These are phyloP conservation scores for Slavum lentiscoides DNA, from an alignment of 2,888 invertebrate species.

Conservation along the genomic window DNA sequence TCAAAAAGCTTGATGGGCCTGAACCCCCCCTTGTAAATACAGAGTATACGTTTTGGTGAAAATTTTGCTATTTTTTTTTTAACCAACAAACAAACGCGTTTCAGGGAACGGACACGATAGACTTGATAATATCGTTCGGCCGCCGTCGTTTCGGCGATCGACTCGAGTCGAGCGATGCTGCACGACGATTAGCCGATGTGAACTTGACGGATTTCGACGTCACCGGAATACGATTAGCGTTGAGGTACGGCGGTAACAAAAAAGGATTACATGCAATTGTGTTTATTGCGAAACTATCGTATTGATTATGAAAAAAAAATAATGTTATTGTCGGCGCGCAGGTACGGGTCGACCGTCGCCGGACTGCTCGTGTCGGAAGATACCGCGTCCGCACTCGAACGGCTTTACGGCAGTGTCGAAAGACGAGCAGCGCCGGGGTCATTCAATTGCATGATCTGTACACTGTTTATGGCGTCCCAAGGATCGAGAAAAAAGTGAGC, in stretches of 20 bases:
- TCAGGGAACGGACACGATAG: conserved; percentile 29
- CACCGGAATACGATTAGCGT: conserved; percentile 32
- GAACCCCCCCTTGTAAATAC: no score
- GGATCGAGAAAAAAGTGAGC: conserved; percentile 21
- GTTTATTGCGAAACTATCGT: no score
- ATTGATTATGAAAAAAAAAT: no score
- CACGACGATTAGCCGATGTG: no score
- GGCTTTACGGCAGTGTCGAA: background rate
- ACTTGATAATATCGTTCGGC: conserved; percentile 25
- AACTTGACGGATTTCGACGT: conserved; percentile 5
- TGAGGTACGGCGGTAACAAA: conserved; percentile 16
- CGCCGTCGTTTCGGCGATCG: conserved; percentile 9
- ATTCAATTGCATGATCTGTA: conserved; percentile 21
- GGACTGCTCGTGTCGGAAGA: conserved; percentile 12
- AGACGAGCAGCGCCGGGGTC: background rate
- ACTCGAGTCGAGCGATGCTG: background rate
- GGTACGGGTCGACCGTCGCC: conserved; percentile 30
- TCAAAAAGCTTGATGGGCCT: no score
- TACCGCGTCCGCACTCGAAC: conserved; percentile 10
- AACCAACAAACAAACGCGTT: background rate
- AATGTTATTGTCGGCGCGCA: background rate
- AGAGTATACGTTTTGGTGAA: no score
- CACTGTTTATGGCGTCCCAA: conserved; percentile 36
- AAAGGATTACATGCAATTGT: no score
- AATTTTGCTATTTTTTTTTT: no score